Evolutionary conservation across 2,113 vertebrate genomes (phyloP).

Genomic region (Ancistrus triradiatus): DNA sequence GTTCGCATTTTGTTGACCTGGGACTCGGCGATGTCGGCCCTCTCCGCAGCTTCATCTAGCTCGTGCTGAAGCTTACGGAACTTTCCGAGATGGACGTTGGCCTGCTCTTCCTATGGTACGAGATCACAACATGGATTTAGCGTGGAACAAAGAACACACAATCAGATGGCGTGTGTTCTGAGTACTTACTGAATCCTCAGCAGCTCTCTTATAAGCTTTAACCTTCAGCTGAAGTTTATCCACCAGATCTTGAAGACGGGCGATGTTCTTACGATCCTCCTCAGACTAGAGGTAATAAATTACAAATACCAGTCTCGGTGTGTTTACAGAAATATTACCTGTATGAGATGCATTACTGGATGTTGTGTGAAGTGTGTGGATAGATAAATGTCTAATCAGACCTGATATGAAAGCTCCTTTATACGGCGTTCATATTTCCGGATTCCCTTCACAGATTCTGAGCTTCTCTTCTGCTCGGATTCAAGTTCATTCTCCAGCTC

Average conservation of each 20-base stretch:
- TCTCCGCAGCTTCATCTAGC: constrained; percentile 69
- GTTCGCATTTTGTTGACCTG: constrained; percentile 74
- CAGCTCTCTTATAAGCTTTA: constrained; percentile 80
- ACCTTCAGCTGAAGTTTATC: constrained; percentile 86
- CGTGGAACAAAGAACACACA: background rate
- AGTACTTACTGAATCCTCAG: constrained; percentile 76
- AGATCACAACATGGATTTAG: constrained; percentile 1
- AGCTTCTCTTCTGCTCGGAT: constrained; percentile 65
- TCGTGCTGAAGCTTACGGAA: constrained; percentile 74
- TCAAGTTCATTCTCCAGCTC: constrained; percentile 72
- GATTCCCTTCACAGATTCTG: constrained; percentile 67
- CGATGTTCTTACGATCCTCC: constrained; percentile 79
- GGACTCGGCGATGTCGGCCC: constrained; percentile 70
- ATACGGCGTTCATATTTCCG: constrained; percentile 73
- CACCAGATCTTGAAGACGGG: constrained; percentile 79
- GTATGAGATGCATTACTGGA: too few relatives aligned
- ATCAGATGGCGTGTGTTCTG: background rate
- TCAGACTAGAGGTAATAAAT: constrained; percentile 67
- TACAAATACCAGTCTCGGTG: too few relatives aligned
- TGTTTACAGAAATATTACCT: too few relatives aligned
- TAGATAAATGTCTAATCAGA: constrained; percentile 30
- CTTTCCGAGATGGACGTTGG: constrained; percentile 68
- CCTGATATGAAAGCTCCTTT: constrained; percentile 73
- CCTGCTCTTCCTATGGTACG: constrained; percentile 67
- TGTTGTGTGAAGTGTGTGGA: too few relatives aligned